phyloP scores from a whole-genome alignment of 2,888 invertebrate species.

The Drosophila monieri region DNA sequence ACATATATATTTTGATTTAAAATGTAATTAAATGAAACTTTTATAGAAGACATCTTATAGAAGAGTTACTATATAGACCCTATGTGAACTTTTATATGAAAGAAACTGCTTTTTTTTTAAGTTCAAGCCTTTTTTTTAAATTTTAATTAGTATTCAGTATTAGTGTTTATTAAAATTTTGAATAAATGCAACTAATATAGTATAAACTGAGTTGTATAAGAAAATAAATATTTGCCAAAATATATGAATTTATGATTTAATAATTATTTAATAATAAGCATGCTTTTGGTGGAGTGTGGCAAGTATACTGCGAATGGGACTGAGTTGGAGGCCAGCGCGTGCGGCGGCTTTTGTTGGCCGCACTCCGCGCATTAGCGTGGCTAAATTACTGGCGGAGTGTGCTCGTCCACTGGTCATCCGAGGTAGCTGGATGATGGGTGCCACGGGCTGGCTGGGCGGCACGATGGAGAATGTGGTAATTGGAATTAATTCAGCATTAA shows the following conservation, averaged over 20 bases:
- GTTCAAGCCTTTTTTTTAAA: no score
- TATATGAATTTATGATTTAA: no score
- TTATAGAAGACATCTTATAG: neutral
- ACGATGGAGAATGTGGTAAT: conserved; percentile 58
- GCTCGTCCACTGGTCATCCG: conserved; percentile 45
- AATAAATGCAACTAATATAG: neutral
- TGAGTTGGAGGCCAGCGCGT: conserved; percentile 54
- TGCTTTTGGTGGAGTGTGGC: conserved; percentile 3
- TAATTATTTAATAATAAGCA: neutral
- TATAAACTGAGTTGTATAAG: neutral
- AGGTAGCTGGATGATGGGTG: conserved; percentile 17
- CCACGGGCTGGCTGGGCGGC: neutral
- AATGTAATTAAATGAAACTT: neutral
- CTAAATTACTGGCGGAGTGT: conserved; percentile 68
- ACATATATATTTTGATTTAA: no score
- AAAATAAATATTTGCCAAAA: no score
- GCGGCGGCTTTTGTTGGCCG: conserved; percentile 72
- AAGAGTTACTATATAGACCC: no score
- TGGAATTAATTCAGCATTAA: conserved; percentile 80
- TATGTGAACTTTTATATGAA: no score
- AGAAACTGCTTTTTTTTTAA: no score
- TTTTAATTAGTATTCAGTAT: no score
- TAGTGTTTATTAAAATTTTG: no score
- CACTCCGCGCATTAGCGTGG: conserved; percentile 75
- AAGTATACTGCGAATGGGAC: conserved; percentile 9